Percentiles rank a stretch among this genome's conserved stretches.
These are phyloP conservation scores for Oreocharis arfaki DNA, from an alignment of 2,113 vertebrate genomes.

Conservation along the genomic window DNA sequence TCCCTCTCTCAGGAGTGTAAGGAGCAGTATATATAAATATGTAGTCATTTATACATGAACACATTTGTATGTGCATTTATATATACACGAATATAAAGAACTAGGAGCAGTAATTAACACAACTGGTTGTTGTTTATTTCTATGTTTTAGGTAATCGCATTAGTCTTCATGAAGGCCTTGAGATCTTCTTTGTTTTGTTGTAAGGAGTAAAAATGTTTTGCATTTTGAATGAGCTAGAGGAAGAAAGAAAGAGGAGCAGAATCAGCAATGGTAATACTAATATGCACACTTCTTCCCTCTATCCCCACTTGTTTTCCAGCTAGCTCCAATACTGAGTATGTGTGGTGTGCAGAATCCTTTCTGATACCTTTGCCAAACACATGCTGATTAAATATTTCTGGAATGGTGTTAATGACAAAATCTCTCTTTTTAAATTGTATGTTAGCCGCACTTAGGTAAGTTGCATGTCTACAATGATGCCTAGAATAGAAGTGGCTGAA, in stretches of 20 bases:
- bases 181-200: background rate
- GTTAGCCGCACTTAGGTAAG: background rate
- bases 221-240: background rate
- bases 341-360: background rate
- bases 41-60: background rate
- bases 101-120: background rate
- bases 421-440: background rate
- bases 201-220: background rate
- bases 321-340: background rate
- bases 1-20: background rate
- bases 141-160: background rate
- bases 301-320: background rate
- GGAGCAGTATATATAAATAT: background rate
- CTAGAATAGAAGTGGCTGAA: background rate
- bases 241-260: background rate
- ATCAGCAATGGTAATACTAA: background rate
- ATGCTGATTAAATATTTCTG: background rate
- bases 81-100: background rate
- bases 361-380: background rate
- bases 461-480: rapidly evolving
- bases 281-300: background rate
- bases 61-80: background rate
- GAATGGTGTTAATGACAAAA: background rate
- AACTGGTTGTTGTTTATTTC: background rate
- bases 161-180: background rate